Percentiles rank a stretch among this genome's conserved stretches.
phyloP scores from a whole-genome alignment of 2,113 vertebrate species.

The Chascanopsetta lugubris region DNA sequence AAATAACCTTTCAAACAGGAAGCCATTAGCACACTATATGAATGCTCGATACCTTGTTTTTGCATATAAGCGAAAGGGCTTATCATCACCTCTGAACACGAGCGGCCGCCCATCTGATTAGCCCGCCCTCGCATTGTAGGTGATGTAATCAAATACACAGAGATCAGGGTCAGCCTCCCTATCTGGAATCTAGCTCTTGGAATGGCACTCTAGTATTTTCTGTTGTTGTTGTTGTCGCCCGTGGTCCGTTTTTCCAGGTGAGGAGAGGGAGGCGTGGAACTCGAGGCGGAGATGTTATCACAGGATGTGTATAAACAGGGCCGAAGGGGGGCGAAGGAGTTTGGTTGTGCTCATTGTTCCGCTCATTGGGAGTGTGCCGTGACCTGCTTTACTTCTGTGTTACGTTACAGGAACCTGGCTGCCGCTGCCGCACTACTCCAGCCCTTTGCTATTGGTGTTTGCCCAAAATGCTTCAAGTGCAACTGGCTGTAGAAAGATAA shows the following conservation, averaged over 20 bases:
- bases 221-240: no score
- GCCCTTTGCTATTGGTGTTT: constrained; percentile 20
- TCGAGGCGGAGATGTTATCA: constrained; percentile 66
- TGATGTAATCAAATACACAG: constrained; percentile 49
- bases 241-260: constrained; percentile 53
- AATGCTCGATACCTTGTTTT: no score
- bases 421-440: constrained; percentile 19
- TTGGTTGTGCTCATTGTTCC: constrained; percentile 65
- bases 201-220: constrained; percentile 37
- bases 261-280: constrained; percentile 33
- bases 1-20: no score
- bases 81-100: neutral
- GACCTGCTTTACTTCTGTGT: constrained; percentile 72
- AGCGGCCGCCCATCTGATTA: constrained; percentile 19
- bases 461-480: neutral
- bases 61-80: no score
- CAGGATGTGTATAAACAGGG: constrained; percentile 68
- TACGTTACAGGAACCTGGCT: constrained; percentile 58
- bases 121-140: constrained; percentile 18
- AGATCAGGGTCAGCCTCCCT: constrained; percentile 29
- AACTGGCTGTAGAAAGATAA: neutral
- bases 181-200: constrained; percentile 32
- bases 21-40: no score
- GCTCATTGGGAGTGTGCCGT: constrained; percentile 56
- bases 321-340: constrained; percentile 54